A percentile compares a stretch with the other conserved stretches of the same genome.
Conservation (phyloP, 2,113 vertebrate species). For the Odocoileus hemionus region DNA sequence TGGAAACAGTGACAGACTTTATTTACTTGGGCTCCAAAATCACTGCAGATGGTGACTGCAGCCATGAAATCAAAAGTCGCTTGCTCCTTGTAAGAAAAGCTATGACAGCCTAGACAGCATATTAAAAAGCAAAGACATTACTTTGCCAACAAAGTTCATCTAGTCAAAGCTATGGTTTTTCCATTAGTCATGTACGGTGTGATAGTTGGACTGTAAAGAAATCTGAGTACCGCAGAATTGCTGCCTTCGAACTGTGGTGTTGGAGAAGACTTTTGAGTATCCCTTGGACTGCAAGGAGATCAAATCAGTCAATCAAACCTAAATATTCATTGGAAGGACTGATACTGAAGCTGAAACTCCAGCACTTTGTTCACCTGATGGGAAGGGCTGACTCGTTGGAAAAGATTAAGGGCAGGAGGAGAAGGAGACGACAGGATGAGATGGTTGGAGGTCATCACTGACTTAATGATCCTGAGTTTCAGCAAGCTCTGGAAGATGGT, state of each 20-base stretch:
- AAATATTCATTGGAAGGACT: neutral
- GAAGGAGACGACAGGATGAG: neutral
- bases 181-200: neutral
- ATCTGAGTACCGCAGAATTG: neutral
- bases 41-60: neutral
- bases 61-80: neutral
- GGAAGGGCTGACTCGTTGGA: neutral
- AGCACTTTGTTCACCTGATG: neutral
- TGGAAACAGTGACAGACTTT: neutral
- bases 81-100: neutral
- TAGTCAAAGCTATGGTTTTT: neutral
- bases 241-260: neutral
- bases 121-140: neutral
- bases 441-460: neutral
- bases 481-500: neutral
- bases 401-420: neutral
- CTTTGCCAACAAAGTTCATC: neutral
- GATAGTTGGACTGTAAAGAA: neutral
- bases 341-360: neutral
- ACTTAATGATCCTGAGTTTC: neutral
- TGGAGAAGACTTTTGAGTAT: neutral
- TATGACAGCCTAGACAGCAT: neutral
- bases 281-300: neutral
- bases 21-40: neutral
- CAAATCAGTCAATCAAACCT: neutral